Evolutionary conservation across 2,113 vertebrate species (phyloP).

Genomic region (Baryphthengus martii): DNA sequence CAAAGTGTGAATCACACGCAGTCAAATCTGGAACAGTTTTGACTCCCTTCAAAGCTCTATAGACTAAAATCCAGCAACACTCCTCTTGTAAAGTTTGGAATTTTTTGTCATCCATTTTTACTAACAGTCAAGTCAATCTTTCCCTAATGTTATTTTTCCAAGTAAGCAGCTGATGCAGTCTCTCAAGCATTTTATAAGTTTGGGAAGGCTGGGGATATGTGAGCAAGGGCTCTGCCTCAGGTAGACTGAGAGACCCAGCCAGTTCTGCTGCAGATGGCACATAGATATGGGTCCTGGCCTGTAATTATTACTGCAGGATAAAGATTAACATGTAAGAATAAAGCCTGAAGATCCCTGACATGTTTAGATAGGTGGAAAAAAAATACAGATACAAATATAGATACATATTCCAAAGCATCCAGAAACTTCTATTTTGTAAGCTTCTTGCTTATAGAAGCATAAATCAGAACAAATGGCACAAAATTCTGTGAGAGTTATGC

Average conservation of each 20-base stretch:
- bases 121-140: background rate
- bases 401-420: background rate
- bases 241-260: background rate
- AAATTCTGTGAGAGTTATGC: background rate
- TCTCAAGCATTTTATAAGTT: background rate
- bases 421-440: background rate
- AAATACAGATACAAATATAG: too few species aligned
- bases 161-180: background rate
- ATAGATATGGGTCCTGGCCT: background rate
- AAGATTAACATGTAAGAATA: background rate
- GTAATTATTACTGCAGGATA: background rate
- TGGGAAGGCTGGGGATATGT: background rate
- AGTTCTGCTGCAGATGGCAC: background rate
- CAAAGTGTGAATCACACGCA: constrained; percentile 5
- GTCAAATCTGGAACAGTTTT: constrained; percentile 12
- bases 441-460: background rate
- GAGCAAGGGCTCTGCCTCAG: background rate
- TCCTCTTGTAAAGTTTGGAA: background rate
- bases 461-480: background rate
- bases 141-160: background rate
- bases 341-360: background rate
- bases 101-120: background rate
- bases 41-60: background rate
- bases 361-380: background rate
- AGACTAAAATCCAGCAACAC: background rate